phyloP scores from a whole-genome alignment of 2,888 invertebrate genomes.

The Chesias legatella region DNA sequence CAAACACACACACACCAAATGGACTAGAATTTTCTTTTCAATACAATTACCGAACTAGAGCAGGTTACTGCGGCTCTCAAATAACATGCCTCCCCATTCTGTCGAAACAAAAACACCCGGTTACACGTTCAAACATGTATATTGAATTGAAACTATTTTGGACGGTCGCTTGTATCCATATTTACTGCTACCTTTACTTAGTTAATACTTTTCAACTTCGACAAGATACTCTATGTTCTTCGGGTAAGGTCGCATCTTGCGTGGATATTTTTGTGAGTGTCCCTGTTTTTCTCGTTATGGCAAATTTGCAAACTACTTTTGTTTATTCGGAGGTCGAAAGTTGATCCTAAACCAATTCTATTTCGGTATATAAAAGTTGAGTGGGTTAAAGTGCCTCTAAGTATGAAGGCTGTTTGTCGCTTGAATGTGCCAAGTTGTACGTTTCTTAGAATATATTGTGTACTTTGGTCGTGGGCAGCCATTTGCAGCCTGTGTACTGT shows the following conservation, averaged over 20 bases:
- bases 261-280: constrained; percentile 7
- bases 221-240: no score
- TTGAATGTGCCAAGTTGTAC: constrained; percentile 9
- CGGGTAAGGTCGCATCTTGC: constrained; percentile 6
- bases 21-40: no score
- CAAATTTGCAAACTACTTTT: constrained; percentile 35
- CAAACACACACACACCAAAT: no score
- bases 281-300: constrained; percentile 27
- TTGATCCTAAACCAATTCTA: constrained; percentile 32
- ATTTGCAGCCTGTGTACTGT: no score
- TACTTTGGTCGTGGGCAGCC: no score
- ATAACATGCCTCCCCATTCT: neutral
- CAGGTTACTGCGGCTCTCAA: neutral
- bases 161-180: constrained; percentile 16
- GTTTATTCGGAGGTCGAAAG: constrained; percentile 28
- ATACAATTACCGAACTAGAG: no score
- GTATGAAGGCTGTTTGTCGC: neutral
- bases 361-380: constrained; percentile 33
- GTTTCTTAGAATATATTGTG: neutral
- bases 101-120: constrained; percentile 6
- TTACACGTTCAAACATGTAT: constrained; percentile 30
- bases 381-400: constrained; percentile 14
- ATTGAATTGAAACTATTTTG: constrained; percentile 41
- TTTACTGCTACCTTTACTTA: constrained; percentile 16
- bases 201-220: neutral